These are phyloP conservation scores for Polypterus senegalus DNA, from an alignment of 2,113 vertebrate species.

Conservation along the genomic window DNA sequence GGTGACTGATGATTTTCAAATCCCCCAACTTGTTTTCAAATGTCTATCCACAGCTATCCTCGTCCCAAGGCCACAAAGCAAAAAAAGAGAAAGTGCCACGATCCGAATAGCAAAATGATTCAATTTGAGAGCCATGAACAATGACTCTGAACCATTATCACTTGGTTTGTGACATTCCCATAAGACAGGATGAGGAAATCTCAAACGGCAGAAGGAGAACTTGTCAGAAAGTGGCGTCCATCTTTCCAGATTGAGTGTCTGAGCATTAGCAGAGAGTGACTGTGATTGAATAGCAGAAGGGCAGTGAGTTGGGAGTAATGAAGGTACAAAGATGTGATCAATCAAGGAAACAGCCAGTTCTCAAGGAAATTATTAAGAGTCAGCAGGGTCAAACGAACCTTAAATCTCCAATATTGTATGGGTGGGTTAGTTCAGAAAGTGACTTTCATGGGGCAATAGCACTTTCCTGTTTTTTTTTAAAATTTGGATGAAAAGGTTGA, in stretches of 20 bases:
- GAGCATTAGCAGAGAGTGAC: neutral
- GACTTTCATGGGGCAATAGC: no score
- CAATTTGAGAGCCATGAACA: neutral
- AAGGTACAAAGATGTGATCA: slow-evolving; percentile 3
- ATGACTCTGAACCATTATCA: neutral
- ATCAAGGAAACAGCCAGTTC: neutral
- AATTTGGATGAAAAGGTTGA: no score
- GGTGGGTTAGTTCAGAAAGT: no score
- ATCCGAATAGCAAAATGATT: no score
- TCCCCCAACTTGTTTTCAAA: no score
- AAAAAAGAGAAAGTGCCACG: neutral
- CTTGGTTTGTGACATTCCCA: neutral
- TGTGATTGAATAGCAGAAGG: neutral
- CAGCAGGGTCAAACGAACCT: neutral
- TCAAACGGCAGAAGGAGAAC: neutral
- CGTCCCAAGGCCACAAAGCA: neutral
- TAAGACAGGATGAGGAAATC: neutral
- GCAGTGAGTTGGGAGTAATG: neutral
- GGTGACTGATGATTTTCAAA: no score
- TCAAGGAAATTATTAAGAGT: neutral
- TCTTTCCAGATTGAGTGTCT: neutral
- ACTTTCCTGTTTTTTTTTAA: no score
- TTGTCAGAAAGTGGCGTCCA: neutral
- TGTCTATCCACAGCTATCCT: no score
- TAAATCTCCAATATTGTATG: neutral